Conservation (phyloP, 2,113 vertebrate species). For the Brachionichthys hirsutus region DNA sequence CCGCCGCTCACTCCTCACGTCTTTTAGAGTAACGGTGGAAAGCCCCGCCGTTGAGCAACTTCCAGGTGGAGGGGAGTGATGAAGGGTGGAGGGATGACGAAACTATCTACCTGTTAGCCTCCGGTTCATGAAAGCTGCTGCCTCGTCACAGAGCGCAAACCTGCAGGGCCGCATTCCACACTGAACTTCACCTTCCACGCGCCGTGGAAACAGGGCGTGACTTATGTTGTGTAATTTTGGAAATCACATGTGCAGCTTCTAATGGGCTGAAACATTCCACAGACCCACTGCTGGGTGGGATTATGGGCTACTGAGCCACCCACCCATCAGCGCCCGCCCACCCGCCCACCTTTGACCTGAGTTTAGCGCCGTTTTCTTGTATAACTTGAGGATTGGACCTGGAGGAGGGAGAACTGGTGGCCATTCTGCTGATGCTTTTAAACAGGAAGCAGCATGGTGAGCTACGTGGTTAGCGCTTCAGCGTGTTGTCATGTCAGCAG, state of each 20-base stretch:
- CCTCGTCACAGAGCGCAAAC: slow-evolving; percentile 21
- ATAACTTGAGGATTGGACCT: too few species aligned
- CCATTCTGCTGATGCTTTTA: too few species aligned
- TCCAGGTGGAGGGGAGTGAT: slow-evolving; percentile 15
- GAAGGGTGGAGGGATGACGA: slow-evolving; percentile 18
- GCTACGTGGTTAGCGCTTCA: too few species aligned
- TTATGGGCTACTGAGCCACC: too few species aligned
- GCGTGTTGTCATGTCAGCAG: too few species aligned
- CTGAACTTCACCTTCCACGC: background rate
- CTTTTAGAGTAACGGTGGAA: slow-evolving; percentile 15
- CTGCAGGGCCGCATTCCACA: slow-evolving; percentile 43
- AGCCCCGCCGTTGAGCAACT: slow-evolving; percentile 15
- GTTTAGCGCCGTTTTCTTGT: too few species aligned
- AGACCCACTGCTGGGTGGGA: too few species aligned
- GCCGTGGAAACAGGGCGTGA: slow-evolving; percentile 26
- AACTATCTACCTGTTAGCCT: slow-evolving; percentile 20
- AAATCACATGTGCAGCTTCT: background rate
- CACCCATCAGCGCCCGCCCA: too few species aligned
- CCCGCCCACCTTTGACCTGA: too few species aligned
- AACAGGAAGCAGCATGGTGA: too few species aligned
- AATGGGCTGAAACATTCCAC: too few species aligned
- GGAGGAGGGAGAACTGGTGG: too few species aligned
- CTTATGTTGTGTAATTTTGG: slow-evolving; percentile 41
- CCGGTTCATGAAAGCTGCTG: slow-evolving; percentile 21
- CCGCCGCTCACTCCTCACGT: background rate